A percentile compares a stretch with the other conserved stretches of the same genome.
phyloP scores from a whole-genome alignment of 2,797 vertebrate species.

The Glyptemys insculpta region DNA sequence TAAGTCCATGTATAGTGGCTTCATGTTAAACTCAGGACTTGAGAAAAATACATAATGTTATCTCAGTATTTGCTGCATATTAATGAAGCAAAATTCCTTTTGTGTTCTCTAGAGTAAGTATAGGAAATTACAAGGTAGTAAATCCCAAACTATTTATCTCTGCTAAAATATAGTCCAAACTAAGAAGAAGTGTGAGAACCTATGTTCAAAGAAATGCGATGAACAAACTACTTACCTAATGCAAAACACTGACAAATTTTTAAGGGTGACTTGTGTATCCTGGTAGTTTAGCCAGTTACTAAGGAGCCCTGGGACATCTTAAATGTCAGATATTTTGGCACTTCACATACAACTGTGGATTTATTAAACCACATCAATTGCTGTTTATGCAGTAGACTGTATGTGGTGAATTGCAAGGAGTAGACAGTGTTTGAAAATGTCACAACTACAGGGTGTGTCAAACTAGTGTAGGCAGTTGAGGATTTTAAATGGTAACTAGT shows the following conservation, averaged over 20 bases:
- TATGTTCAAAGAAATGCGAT: constrained; percentile 30
- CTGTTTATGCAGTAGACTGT: constrained; percentile 7
- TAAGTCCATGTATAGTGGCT: neutral
- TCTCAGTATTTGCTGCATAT: neutral
- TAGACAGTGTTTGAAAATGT: neutral
- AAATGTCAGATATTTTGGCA: constrained; percentile 4
- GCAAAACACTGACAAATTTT: constrained; percentile 11
- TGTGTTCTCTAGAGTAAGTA: neutral
- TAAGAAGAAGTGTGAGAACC: constrained; percentile 32
- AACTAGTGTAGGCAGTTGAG: neutral
- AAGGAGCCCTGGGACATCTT: constrained; percentile 40
- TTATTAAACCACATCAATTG: constrained; percentile 23
- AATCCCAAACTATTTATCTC: neutral
- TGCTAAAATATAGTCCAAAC: constrained; percentile 41
- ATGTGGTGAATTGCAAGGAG: neutral
- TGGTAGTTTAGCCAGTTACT: constrained; percentile 36
- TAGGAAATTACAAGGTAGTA: neutral
- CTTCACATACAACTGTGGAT: constrained; percentile 12
- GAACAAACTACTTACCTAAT: constrained; percentile 53
- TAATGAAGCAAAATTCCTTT: neutral
- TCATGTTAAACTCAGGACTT: neutral
- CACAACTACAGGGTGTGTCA: neutral
- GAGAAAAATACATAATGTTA: neutral
- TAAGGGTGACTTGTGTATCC: constrained; percentile 14
- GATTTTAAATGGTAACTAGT: neutral